Evolutionary conservation across 2,888 invertebrate genomes (phyloP).

Genomic region (Dicyrtomina minuta): DNA sequence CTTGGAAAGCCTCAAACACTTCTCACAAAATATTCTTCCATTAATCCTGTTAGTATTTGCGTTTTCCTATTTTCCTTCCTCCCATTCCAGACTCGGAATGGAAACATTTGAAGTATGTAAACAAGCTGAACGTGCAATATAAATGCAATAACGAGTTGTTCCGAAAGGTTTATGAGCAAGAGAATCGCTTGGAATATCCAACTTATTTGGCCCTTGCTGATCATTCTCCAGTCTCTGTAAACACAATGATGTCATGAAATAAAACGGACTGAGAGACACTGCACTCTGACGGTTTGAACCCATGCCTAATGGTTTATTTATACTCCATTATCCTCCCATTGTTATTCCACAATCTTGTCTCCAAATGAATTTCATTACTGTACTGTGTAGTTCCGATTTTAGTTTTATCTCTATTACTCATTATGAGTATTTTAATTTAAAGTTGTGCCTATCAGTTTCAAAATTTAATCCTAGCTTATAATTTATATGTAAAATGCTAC

Average conservation of each 20-base stretch:
- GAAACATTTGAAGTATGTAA: constrained; percentile 14
- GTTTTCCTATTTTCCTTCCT: not conserved
- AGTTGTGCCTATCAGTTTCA: too few relatives aligned
- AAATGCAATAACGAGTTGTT: constrained; percentile 30
- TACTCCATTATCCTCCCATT: not conserved
- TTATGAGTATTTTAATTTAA: too few relatives aligned
- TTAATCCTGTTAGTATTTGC: not conserved
- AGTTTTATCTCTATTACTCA: too few relatives aligned
- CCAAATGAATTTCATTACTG: too few relatives aligned
- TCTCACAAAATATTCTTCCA: not conserved
- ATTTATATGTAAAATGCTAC: too few relatives aligned
- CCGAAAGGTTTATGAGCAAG: constrained; percentile 23
- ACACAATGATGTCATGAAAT: not conserved
- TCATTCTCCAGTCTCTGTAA: constrained; percentile 19
- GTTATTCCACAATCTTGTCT: too few relatives aligned
- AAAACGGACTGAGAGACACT: too few relatives aligned
- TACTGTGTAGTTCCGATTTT: too few relatives aligned
- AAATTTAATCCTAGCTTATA: too few relatives aligned
- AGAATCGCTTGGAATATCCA: not conserved
- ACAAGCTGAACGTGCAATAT: constrained; percentile 17
- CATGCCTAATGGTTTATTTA: constrained; percentile 31
- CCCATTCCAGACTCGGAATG: not conserved
- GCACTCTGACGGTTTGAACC: constrained; percentile 22
- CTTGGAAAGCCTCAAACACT: not conserved
- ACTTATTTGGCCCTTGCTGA: constrained; percentile 27